Conservation (phyloP, 2,888 invertebrate species). For the Mimas tiliae region DNA sequence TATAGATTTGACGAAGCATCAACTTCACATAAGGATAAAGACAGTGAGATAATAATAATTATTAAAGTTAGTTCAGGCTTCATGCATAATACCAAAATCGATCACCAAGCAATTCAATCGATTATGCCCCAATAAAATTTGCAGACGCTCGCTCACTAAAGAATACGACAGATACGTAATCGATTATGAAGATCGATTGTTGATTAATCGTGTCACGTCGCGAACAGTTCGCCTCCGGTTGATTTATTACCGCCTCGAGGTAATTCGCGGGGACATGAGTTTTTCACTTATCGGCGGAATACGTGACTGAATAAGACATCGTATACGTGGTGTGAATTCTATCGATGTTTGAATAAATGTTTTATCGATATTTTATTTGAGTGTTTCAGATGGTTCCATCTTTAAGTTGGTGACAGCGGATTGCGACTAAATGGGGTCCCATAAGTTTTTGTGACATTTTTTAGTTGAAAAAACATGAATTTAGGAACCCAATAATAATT, state of each 20-base stretch:
- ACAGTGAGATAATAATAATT: neutral
- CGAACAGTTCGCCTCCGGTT: conserved; percentile 38
- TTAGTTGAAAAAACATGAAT: no score
- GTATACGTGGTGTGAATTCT: conserved; percentile 7
- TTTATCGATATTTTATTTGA: neutral
- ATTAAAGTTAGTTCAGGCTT: neutral
- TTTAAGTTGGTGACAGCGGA: neutral
- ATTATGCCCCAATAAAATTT: neutral
- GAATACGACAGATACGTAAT: conserved; percentile 16
- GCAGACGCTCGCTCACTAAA: neutral
- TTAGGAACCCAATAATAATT: no score
- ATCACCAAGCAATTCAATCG: neutral
- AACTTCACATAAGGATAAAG: no score
- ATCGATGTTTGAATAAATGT: neutral
- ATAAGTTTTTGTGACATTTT: no score
- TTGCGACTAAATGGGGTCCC: no score
- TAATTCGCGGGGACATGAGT: conserved; percentile 37
- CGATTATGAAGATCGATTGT: conserved; percentile 37
- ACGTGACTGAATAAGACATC: conserved; percentile 36
- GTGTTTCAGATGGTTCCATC: neutral
- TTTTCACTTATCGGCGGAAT: conserved; percentile 42
- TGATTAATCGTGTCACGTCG: conserved; percentile 43
- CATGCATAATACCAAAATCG: neutral
- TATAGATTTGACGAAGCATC: no score
- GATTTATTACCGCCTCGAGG: conserved; percentile 44